Base-by-base conservation (phyloP, 2,888 invertebrate species). In the Chelonus formosanus region DNA sequence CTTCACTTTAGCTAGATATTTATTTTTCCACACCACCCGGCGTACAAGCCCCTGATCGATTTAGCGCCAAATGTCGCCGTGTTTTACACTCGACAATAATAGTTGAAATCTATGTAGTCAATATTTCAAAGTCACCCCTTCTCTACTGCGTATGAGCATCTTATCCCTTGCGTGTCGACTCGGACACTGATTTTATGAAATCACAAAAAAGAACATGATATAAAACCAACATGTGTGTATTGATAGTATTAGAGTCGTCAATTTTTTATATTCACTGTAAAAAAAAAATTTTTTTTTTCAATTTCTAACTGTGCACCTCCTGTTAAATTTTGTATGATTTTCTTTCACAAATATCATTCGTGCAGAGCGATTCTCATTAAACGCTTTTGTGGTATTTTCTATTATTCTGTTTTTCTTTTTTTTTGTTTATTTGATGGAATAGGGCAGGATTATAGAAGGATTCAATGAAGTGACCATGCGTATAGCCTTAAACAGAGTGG, bases 71-170 rank as follows among this genome's bases (percentile, higher is more conserved):
- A 84, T 84, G 84, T 83, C 80, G 78, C 82, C 83, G 78, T 84
- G 84, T 83, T 84, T 84, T 83, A 84, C 84, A 84, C 82, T 79
- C 76, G 78, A 78, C 78, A 84, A 84, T 84, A 84, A 84, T 84
- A 83, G 83, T 83, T 78, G 82, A 80, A 84, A 84, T 83, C 80
- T 81, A 81, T 82, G 81, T 83, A 81, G 82, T 76, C 80, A 80
- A 84, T 84, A 84, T 82, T 83, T 84, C 83, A 83, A 66, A 70
- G 77, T 76, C 81, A 80, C 78, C 82, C 80, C 78, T 76, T 77
- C 73, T 35, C n/a, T 10, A 4, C 34, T 8, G 7, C 35, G 44
- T 57, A 36, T 40, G 43, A 40, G 57, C 44, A 40, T 55, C 36
- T 7, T 35, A 48, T 36, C 36, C 48, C 31, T 48, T 34, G 36